phyloP scores from a whole-genome alignment of 2,888 invertebrate species.

The Trachelus tabidus region DNA sequence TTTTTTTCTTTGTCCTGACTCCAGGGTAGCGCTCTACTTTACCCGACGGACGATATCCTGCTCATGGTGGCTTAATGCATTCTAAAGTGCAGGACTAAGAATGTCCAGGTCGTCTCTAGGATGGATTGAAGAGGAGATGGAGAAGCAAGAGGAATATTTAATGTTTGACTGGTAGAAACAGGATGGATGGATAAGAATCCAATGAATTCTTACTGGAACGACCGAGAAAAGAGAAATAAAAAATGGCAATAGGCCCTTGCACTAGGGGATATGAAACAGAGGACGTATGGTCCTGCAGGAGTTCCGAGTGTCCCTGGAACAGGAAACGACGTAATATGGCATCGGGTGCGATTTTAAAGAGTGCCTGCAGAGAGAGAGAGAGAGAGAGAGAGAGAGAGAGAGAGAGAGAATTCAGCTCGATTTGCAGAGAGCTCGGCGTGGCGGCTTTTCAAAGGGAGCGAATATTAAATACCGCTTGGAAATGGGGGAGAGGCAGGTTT shows the following conservation, averaged over 20 bases:
- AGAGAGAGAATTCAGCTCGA: background rate
- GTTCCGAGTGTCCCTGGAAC: background rate
- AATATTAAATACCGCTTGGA: conserved; percentile 5
- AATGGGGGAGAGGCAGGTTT: conserved; percentile 4
- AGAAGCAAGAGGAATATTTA: background rate
- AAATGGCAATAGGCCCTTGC: background rate
- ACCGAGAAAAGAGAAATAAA: background rate
- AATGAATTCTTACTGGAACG: background rate
- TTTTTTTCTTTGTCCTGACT: background rate
- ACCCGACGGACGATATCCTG: background rate
- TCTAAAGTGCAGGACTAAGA: background rate
- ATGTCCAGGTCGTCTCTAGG: background rate
- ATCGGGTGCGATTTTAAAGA: background rate
- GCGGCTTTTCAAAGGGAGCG: conserved; percentile 1
- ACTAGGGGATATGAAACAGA: background rate
- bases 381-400: background rate
- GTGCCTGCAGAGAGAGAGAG: background rate
- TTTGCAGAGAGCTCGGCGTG: background rate
- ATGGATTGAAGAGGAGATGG: background rate
- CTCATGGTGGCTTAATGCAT: background rate
- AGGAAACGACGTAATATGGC: background rate
- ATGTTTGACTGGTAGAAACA: background rate
- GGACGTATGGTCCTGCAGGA: background rate
- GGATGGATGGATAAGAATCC: background rate
- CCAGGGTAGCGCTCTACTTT: background rate